Percentiles rank a stretch among this genome's conserved stretches.
phyloP scores from a whole-genome alignment of 2,113 vertebrate species.

The Peromyscus leucopus region DNA sequence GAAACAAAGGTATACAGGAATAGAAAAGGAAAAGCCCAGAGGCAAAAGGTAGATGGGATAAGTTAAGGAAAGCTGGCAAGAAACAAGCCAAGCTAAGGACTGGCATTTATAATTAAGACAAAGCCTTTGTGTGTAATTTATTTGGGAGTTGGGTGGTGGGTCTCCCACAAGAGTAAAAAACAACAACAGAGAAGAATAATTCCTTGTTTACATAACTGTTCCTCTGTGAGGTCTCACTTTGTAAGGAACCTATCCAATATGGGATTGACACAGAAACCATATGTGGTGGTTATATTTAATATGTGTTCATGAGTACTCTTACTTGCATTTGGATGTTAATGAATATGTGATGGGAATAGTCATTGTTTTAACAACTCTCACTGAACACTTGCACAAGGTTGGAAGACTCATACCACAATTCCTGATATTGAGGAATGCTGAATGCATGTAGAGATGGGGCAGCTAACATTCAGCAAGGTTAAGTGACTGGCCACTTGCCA shows the following conservation, averaged over 20 bases:
- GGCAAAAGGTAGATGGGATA: no score
- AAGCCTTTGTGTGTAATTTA: no score
- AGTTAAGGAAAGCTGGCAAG: no score
- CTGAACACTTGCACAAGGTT: accelerated
- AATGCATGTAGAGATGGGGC: not conserved
- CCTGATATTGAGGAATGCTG: not conserved
- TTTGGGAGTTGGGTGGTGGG: no score
- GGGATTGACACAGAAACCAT: not conserved
- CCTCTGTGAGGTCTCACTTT: not conserved
- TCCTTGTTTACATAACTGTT: not conserved
- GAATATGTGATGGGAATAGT: no score
- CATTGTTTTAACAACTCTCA: not conserved
- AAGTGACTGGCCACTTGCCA: not conserved
- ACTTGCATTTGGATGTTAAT: not conserved
- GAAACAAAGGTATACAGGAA: no score
- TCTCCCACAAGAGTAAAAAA: no score
- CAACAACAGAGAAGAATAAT: not conserved
- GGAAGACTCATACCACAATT: not conserved
- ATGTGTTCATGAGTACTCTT: not conserved
- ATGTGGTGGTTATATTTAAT: not conserved
- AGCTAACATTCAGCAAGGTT: not conserved
- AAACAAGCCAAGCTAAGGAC: no score
- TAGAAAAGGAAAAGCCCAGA: no score
- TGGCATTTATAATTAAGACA: no score
- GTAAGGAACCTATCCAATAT: not conserved